Evolutionary conservation across 2,888 invertebrate genomes (phyloP), one percentile per base, ranked within the genome.

Genomic region (Nesidiocoris tenuis): DNA sequence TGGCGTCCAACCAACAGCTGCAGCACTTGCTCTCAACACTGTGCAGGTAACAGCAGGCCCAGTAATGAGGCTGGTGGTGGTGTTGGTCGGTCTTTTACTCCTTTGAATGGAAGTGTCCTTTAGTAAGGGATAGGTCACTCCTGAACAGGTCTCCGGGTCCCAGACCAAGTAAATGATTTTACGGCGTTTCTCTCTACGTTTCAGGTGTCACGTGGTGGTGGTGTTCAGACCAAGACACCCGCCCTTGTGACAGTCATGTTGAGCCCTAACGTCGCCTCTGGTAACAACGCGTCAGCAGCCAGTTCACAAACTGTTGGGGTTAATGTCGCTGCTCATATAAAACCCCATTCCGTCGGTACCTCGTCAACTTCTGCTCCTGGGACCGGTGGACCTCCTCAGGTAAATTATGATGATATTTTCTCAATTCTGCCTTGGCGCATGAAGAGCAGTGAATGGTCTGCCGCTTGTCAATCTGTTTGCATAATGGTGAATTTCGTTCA

Each of bases 11-110:
- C 39, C 39, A 7, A 39, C 39, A 7, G 5, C 39, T 7, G 39
- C 76, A 19, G 68, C 78, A 5, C 61, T 78, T 12, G 71, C 78
- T 63, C 71, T 78, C n/a, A 77, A 75, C 64, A 57, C 77, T 54
- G 78, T 75, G 7, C 72, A 72, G 21, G 72, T 61, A 39, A n/a
- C n/a, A n/a, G n/a, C n/a, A n/a, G n/a, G n/a, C n/a, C n/a, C n/a
- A n/a, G n/a, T n/a, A n/a, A n/a, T n/a, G n/a, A n/a, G n/a, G n/a
- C n/a, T n/a, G n/a, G n/a, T n/a, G n/a, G n/a, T n/a, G n/a, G n/a
- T n/a, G n/a, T n/a, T n/a, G n/a, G n/a, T n/a, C n/a, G n/a, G n/a
- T n/a, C n/a, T n/a, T n/a, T n/a, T n/a, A n/a, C n/a, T n/a, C n/a
- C n/a, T n/a, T n/a, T n/a, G n/a, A n/a, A n/a, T n/a, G n/a, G n/a